Evolutionary conservation across 2,797 vertebrate genomes (phyloP), one percentile per base, ranked within the genome.

Genomic region (Falco peregrinus): DNA sequence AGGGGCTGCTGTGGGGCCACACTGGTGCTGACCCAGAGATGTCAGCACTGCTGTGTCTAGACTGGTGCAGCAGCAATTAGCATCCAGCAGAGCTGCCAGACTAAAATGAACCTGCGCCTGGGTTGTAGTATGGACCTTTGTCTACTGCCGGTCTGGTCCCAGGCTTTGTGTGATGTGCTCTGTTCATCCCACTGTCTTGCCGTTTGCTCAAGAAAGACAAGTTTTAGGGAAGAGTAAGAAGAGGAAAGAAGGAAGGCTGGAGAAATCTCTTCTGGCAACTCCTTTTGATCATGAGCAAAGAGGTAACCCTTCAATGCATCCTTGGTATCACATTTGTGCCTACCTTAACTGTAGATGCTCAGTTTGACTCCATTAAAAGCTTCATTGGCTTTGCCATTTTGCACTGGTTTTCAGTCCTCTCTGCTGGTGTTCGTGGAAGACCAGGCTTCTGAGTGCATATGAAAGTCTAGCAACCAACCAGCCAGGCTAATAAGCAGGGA

Each of bases 11-110:
- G 3, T 29, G 37, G 22, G 20, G 12, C 25, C 5, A 2, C 47
- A 7, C 10, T 2, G 0, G 4, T 54, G 51, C 22, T 3, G 12
- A 5, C 11, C 5, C 31, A 5, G 15, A 63, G 35, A 22, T 20
- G 16, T 15, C 47, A 54, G 39, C 1, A 2, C 74, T 54, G 37
- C 53, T 76, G 33, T 6, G 1, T 17, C 28, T 68, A 18, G 4
- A 16, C 6, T 0, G 0, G 3, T 28, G 19, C 39, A 80, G 47
- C 65, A 87, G 33, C 15, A 88, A 43, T 65, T 86, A 86, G 8
- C 29, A 68, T 6, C 6, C 26, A 61, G 11, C 21, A 65, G 22
- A 70, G 35, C 1, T 76, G 8, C 7, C 70, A 96, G 26, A 16
- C 15, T 59, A 39, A 63, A 43, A 50, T 1, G 7, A 92, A 67